Conservation (phyloP, 2,797 vertebrate species). For the Momotus momota region DNA sequence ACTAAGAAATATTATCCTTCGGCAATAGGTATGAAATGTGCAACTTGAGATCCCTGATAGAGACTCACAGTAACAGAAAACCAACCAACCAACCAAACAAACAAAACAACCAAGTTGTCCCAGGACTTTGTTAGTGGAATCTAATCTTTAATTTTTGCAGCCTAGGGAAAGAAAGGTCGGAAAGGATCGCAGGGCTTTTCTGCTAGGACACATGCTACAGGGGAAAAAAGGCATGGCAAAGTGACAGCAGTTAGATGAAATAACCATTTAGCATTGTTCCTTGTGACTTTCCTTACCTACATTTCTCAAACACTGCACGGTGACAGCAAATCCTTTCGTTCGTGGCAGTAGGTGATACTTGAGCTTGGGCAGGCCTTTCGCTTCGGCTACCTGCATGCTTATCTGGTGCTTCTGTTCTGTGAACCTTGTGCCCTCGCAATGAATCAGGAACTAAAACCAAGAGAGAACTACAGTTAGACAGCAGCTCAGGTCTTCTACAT, state of each 20-base stretch:
- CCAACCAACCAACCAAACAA: neutral
- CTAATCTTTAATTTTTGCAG: neutral
- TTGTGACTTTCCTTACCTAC: conserved; percentile 85
- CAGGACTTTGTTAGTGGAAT: neutral
- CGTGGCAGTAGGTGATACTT: conserved; percentile 95
- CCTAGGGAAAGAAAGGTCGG: neutral
- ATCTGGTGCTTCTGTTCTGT: conserved; percentile 93
- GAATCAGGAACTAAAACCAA: conserved; percentile 89
- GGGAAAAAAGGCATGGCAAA: neutral
- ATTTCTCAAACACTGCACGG: conserved; percentile 92
- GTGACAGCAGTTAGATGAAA: neutral
- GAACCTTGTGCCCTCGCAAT: conserved; percentile 96
- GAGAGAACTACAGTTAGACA: conserved; percentile 8
- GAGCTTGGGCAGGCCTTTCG: conserved; percentile 93
- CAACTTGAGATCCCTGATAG: neutral
- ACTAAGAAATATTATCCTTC: neutral
- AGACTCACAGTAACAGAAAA: neutral
- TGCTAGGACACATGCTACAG: neutral
- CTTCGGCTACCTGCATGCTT: conserved; percentile 96
- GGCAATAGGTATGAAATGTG: neutral
- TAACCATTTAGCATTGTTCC: neutral
- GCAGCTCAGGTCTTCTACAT: neutral
- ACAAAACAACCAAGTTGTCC: neutral
- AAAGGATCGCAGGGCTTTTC: neutral
- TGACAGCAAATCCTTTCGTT: conserved; percentile 94